Conservation (phyloP, 2,113 vertebrate genomes). For the Datnioides undecimradiatus region DNA sequence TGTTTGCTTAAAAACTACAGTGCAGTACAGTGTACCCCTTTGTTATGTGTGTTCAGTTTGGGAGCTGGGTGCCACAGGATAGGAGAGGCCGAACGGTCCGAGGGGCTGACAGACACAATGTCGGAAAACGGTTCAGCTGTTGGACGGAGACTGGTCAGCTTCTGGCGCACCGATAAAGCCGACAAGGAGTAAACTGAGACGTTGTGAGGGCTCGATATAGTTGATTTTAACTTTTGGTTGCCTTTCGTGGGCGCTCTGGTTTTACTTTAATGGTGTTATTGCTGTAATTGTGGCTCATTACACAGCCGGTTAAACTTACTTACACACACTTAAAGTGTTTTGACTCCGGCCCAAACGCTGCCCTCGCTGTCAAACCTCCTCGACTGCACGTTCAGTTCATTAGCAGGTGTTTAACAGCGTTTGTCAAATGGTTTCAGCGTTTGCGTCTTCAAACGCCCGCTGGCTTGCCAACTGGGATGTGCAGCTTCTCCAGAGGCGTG, state of each 20-base stretch:
- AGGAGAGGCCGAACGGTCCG: background rate
- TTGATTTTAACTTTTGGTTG: no score
- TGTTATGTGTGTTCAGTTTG: background rate
- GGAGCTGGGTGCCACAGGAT: background rate
- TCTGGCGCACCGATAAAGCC: background rate
- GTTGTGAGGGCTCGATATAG: no score
- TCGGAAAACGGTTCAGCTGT: no score
- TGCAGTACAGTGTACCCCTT: no score
- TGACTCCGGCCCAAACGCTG: background rate
- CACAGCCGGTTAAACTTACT: background rate
- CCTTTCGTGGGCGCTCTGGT: background rate
- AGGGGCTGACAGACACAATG: background rate
- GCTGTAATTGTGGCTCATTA: background rate
- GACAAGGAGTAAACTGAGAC: background rate
- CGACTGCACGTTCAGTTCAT: slow-evolving; percentile 15
- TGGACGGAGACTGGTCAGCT: background rate
- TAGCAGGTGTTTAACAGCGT: background rate
- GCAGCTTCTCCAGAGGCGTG: slow-evolving; percentile 32
- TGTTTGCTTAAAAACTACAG: background rate
- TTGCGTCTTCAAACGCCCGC: slow-evolving; percentile 6
- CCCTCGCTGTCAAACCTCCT: slow-evolving; percentile 10
- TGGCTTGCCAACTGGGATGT: slow-evolving; percentile 7
- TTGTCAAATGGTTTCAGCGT: slow-evolving; percentile 14
- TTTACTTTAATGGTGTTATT: background rate
- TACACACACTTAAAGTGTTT: slow-evolving; percentile 4